Evolutionary conservation across 2,888 invertebrate species (phyloP), one percentile per base, ranked within the genome.

Genomic region (Hypselothyrea guttata): DNA sequence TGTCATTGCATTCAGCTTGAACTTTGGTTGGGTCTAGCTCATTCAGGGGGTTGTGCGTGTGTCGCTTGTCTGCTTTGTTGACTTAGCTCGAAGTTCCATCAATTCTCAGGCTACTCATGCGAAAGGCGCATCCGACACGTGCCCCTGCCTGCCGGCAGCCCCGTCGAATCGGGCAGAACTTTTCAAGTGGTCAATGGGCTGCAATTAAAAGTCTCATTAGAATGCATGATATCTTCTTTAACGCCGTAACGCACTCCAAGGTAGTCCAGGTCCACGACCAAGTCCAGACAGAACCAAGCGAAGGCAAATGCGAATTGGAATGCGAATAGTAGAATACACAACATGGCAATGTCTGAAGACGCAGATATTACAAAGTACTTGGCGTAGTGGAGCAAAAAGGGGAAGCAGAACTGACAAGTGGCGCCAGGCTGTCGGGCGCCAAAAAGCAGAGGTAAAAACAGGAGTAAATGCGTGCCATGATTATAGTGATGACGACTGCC

Each of bases 401-500:
- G 15, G 12, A 7, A 7, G 5, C 9, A 13, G 38, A 27, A 30
- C 27, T 38, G 44, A 18, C 11, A 28, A 22, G 35, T 71, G 87
- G 86, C 88, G 87, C 87, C 87, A 72, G 86, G 62, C 87, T 76
- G 87, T 49, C 88, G 86, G 88, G 86, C 87, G 87, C 87, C 87
- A 87, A 87, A 85, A 87, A 83, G 53, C 88, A 87, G 87, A 88
- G 87, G 87, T 88, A 88, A 88, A 88, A 87, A 86, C 87, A 88
- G 87, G 87, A 87, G 87, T 86, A 79, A 82, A 87, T 87, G 85
- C 84, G 86, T 85, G 86, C 87, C 81, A 88, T 88, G 88, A 88
- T 88, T 88, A 88, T 82, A 83, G 86, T 84, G 88, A 88, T 88
- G 87, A 87, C 87, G 88, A 88, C 86, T 86, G 86, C 88, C 77